phyloP scores from a whole-genome alignment of 2,888 invertebrate genomes.

The Thymelicus acteon region DNA sequence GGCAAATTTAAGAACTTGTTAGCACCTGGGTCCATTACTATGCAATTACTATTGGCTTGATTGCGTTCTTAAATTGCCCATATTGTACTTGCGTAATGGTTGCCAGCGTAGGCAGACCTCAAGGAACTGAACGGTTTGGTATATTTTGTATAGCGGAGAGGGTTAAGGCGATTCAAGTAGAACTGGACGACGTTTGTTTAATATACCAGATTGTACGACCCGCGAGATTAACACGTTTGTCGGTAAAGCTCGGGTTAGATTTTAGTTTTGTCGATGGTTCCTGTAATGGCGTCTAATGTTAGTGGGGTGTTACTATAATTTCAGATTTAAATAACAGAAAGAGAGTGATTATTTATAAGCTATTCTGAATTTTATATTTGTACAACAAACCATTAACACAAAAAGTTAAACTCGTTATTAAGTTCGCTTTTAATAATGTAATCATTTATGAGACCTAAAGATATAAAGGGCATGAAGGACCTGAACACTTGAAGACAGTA shows the following conservation, averaged over 20 bases:
- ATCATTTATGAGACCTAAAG: too few species aligned
- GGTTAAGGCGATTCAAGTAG: slow-evolving; percentile 5
- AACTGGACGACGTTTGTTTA: slow-evolving; percentile 16
- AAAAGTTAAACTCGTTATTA: too few species aligned
- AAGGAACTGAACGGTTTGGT: not conserved
- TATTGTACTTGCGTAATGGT: slow-evolving; percentile 40
- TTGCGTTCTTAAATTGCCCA: slow-evolving; percentile 60
- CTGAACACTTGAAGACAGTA: too few species aligned
- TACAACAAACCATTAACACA: not conserved
- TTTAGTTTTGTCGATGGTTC: slow-evolving; percentile 12
- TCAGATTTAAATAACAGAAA: not conserved
- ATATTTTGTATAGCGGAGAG: not conserved
- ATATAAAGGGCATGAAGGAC: too few species aligned
- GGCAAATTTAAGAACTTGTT: slow-evolving; percentile 58
- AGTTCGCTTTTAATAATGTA: too few species aligned
- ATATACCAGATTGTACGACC: slow-evolving; percentile 7
- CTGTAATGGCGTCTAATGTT: slow-evolving; percentile 1
- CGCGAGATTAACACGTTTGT: slow-evolving; percentile 16
- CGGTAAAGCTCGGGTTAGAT: slow-evolving; percentile 12
- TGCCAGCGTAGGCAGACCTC: not conserved
- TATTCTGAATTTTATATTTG: not conserved
- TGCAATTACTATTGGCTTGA: slow-evolving; percentile 56
- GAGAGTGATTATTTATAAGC: not conserved
- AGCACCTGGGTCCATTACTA: slow-evolving; percentile 67
- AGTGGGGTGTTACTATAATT: slow-evolving; percentile 6